phyloP scores from a whole-genome alignment of 2,888 invertebrate species.

The Mantis religiosa region DNA sequence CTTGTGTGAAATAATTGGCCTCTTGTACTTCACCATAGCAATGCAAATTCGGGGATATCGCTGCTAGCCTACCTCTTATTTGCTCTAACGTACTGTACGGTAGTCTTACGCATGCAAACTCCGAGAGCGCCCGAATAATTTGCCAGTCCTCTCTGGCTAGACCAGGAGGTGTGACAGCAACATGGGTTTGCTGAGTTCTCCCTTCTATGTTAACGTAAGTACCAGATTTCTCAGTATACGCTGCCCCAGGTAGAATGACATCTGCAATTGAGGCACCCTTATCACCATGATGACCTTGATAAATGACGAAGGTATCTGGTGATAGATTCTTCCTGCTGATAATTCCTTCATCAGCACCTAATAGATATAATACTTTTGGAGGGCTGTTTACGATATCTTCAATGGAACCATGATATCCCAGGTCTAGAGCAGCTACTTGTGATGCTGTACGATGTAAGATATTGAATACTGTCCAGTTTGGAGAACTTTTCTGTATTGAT shows the following conservation, averaged over 20 bases:
- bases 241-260: slow-evolving; percentile 89
- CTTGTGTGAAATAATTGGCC: slow-evolving; percentile 79
- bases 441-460: slow-evolving; percentile 89
- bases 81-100: slow-evolving; percentile 86
- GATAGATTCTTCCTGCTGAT: slow-evolving; percentile 75
- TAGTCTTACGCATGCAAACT: slow-evolving; percentile 61
- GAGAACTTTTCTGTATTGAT: not conserved
- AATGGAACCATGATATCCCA: slow-evolving; percentile 82
- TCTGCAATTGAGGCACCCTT: slow-evolving; percentile 89
- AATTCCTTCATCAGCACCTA: slow-evolving; percentile 87
- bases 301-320: slow-evolving; percentile 79
- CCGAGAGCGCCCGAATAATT: slow-evolving; percentile 92
- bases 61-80: slow-evolving; percentile 72
- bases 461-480: slow-evolving; percentile 79
- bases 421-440: slow-evolving; percentile 90
- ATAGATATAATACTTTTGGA: slow-evolving; percentile 78
- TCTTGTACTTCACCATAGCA: slow-evolving; percentile 79
- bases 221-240: slow-evolving; percentile 98
- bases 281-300: slow-evolving; percentile 97
- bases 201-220: slow-evolving; percentile 98
- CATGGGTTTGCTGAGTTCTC: slow-evolving; percentile 83
- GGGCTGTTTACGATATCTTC: slow-evolving; percentile 56
- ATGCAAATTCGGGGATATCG: slow-evolving; percentile 85
- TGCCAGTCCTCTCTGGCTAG: slow-evolving; percentile 97
- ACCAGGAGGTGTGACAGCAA: slow-evolving; percentile 87